Percentiles rank a stretch among this genome's conserved stretches.
Conservation (phyloP, 2,797 vertebrate species). For the Forpus xanthops region DNA sequence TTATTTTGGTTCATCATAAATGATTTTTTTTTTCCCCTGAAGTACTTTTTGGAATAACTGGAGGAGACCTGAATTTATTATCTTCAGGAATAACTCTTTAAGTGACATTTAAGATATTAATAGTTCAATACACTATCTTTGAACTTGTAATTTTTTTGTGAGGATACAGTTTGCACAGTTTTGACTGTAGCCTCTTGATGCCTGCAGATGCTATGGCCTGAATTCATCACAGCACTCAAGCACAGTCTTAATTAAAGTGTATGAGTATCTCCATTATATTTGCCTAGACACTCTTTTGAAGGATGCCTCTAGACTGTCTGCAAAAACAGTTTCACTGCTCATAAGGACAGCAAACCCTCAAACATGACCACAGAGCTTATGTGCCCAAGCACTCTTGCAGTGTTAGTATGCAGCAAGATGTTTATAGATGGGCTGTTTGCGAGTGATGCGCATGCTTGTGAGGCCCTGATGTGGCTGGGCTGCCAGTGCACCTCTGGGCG, state of each 20-base stretch:
- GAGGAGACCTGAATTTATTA: not conserved
- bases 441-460: not conserved
- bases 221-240: not conserved
- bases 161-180: not conserved
- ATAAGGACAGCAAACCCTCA: not conserved
- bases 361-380: not conserved
- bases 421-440: not conserved
- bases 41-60: not conserved
- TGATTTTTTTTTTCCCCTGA: not conserved
- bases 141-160: not conserved
- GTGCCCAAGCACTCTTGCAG: fast-evolving
- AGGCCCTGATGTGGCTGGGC: not conserved
- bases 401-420: not conserved
- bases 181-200: not conserved
- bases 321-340: not conserved
- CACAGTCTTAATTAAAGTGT: not conserved
- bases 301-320: not conserved
- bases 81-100: not conserved
- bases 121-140: not conserved
- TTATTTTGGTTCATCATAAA: not conserved
- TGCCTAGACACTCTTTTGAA: not conserved
- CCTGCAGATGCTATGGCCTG: not conserved
- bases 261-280: not conserved
- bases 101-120: not conserved
- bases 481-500: not conserved